Percentiles rank a stretch among this genome's conserved stretches.
Conservation (phyloP, 53 echinoderm and acorn worm genomes). For the Temnopleurus reevesii region DNA sequence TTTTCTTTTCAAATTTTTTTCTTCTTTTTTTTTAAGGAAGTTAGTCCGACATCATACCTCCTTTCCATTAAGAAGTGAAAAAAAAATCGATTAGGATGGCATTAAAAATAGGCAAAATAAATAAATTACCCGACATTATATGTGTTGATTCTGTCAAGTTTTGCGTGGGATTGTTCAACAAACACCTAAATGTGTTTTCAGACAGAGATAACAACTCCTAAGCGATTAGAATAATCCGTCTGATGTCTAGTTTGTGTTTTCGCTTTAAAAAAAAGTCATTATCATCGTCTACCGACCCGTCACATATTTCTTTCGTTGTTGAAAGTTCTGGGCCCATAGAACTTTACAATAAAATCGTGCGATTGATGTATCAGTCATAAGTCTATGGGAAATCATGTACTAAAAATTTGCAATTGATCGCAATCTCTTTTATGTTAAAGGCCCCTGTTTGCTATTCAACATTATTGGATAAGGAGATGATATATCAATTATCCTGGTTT, state of each 20-base stretch:
- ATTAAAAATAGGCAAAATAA: constrained; percentile 31
- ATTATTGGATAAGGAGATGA: too few relatives aligned
- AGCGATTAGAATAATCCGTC: background rate
- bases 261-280: background rate
- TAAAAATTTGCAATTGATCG: too few relatives aligned
- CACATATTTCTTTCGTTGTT: background rate
- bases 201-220: background rate
- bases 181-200: background rate
- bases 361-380: background rate
- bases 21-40: constrained; percentile 16
- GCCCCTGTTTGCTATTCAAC: too few relatives aligned
- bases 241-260: constrained; percentile 3
- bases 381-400: too few relatives aligned
- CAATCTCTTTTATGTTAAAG: too few relatives aligned
- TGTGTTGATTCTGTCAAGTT: background rate
- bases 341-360: background rate
- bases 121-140: background rate
- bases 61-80: constrained; percentile 3
- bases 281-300: background rate
- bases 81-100: background rate
- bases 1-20: background rate
- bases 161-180: constrained; percentile 16
- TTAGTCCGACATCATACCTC: constrained; percentile 33
- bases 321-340: too few relatives aligned
- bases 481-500: too few relatives aligned